phyloP scores from a whole-genome alignment of 2,113 vertebrate species.

The Pseudonaja textilis region DNA sequence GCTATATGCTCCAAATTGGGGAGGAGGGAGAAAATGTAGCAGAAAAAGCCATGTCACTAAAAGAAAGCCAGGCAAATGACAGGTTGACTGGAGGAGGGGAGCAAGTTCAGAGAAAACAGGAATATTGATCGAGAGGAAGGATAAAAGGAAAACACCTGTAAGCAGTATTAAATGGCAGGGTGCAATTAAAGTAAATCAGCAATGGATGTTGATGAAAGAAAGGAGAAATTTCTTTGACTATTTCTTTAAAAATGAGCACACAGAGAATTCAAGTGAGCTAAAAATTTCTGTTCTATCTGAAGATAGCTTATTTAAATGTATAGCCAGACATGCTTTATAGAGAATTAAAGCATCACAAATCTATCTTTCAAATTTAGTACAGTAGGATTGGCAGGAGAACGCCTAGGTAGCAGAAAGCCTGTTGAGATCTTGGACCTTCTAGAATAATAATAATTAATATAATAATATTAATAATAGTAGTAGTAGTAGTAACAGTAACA shows the following conservation, averaged over 20 bases:
- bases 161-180: neutral
- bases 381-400: neutral
- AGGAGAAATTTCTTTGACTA: rapidly evolving
- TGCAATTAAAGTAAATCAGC: neutral
- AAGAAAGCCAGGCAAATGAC: rapidly evolving
- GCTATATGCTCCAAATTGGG: rapidly evolving
- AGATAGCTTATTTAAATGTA: neutral
- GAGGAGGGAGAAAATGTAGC: rapidly evolving
- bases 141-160: neutral
- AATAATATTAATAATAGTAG: too few species aligned
- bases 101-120: rapidly evolving
- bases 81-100: neutral
- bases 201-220: neutral
- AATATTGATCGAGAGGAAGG: neutral
- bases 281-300: neutral
- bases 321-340: neutral
- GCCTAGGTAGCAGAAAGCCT: neutral
- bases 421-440: neutral
- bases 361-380: neutral
- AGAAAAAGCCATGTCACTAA: neutral
- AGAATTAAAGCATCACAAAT: neutral
- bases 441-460: neutral
- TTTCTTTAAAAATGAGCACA: neutral
- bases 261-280: neutral
- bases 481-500: too few species aligned